Conservation (phyloP, 2,797 vertebrate genomes). For the Botia almorhae region DNA sequence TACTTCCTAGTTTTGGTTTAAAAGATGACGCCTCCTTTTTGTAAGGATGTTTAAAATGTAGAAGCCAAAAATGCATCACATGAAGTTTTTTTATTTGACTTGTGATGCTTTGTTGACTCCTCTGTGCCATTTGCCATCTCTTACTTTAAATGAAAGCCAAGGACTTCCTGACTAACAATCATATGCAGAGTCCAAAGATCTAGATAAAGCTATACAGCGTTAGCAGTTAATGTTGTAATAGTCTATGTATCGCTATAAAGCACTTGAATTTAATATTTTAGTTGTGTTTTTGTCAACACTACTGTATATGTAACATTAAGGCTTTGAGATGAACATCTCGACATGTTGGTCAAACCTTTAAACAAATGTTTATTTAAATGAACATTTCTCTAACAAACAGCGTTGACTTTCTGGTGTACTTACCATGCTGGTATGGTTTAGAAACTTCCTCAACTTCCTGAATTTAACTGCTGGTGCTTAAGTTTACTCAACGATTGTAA, state of each 20-base stretch:
- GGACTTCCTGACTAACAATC: constrained; percentile 41
- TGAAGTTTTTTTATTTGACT: too few species aligned
- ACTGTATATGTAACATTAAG: background rate
- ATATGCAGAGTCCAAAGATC: constrained; percentile 39
- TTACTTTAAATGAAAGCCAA: constrained; percentile 10
- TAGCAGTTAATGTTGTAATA: background rate
- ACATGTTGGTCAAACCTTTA: constrained; percentile 48
- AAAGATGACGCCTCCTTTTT: too few species aligned
- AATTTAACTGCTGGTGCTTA: background rate
- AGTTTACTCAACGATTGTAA: constrained; percentile 31
- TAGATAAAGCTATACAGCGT: background rate
- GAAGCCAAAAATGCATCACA: too few species aligned
- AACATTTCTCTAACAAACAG: constrained; percentile 49
- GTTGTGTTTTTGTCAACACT: background rate
- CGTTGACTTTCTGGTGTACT: constrained; percentile 35
- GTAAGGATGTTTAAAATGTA: too few species aligned
- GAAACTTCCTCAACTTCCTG: constrained; percentile 8
- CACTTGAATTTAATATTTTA: background rate
- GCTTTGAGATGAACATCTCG: background rate
- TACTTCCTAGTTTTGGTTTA: too few species aligned
- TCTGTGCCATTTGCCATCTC: constrained; percentile 37
- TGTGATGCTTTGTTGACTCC: constrained; percentile 34
- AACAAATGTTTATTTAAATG: constrained; percentile 53
- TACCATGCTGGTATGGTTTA: constrained; percentile 48
- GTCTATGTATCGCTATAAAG: background rate